Evolutionary conservation across 2,888 invertebrate genomes (phyloP).

Genomic region (Timandra comae): DNA sequence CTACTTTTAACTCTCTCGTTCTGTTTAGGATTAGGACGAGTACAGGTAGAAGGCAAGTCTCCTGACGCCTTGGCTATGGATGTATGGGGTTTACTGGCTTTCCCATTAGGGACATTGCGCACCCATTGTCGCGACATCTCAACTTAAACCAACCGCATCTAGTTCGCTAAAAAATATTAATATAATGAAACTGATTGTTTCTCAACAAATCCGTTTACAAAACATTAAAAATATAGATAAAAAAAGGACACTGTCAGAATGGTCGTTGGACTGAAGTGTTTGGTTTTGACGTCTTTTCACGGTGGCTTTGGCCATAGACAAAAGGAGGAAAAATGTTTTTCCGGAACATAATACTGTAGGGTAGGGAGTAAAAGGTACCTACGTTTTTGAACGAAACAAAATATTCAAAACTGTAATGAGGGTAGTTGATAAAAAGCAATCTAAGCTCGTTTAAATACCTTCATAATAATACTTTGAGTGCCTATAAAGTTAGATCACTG

Average conservation of each 20-base stretch:
- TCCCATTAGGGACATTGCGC: conserved; percentile 24
- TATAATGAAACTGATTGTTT: conserved; percentile 21
- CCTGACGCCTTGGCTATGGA: conserved; percentile 24
- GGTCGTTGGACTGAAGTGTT: conserved; percentile 20
- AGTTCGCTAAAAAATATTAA: conserved; percentile 15
- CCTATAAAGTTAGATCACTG: too few relatives aligned
- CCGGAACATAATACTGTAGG: conserved; percentile 1
- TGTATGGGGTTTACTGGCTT: conserved; percentile 14
- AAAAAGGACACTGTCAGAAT: conserved; percentile 37
- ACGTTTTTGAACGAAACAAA: not conserved
- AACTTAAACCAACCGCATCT: conserved; percentile 16
- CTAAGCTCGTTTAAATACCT: too few relatives aligned
- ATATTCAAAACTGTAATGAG: not conserved
- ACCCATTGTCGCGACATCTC: conserved; percentile 39
- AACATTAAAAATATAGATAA: conserved; percentile 35
- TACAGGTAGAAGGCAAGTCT: conserved; percentile 17
- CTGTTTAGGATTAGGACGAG: conserved; percentile 19
- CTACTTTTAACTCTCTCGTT: conserved; percentile 37
- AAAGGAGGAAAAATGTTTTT: conserved; percentile 4
- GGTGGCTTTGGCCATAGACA: conserved; percentile 7
- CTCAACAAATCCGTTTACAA: conserved; percentile 16
- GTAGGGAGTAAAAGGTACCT: not conserved
- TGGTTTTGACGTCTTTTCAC: conserved; percentile 30
- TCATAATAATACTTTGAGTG: too few relatives aligned
- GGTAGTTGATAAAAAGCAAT: not conserved